Conservation (phyloP, 2,113 vertebrate genomes). For the Thomomys bottae region DNA sequence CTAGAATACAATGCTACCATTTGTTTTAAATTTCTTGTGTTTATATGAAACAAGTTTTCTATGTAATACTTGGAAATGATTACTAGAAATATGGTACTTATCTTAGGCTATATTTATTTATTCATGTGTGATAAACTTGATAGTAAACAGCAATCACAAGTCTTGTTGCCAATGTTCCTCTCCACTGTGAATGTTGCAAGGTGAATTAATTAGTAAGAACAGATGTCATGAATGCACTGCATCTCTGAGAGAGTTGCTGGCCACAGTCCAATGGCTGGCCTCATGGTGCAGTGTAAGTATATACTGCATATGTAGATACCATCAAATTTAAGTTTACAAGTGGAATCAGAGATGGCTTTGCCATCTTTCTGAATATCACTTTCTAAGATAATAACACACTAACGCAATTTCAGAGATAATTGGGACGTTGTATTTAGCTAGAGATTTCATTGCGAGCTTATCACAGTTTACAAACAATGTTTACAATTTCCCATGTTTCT, state of each 20-base stretch:
- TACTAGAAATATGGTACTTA: conserved; percentile 44
- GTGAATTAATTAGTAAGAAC: conserved; percentile 69
- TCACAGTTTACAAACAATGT: conserved; percentile 55
- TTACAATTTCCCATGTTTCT: conserved; percentile 62
- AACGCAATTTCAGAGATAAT: conserved; percentile 50
- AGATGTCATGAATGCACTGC: conserved; percentile 54
- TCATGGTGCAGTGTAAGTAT: not conserved
- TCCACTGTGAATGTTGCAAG: not conserved
- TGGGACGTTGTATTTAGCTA: conserved; percentile 46
- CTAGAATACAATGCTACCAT: not conserved
- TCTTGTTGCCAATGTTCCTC: conserved; percentile 16
- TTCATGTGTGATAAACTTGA: conserved; percentile 58
- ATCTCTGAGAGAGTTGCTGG: conserved; percentile 54
- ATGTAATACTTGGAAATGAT: conserved; percentile 30
- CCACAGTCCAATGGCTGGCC: not conserved
- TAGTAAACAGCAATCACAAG: conserved; percentile 44
- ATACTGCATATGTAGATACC: not conserved
- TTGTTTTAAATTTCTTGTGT: conserved; percentile 4
- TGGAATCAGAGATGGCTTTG: conserved; percentile 21
- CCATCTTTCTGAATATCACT: not conserved
- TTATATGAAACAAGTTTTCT: not conserved
- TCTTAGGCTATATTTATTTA: conserved; percentile 60
- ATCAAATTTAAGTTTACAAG: conserved; percentile 23
- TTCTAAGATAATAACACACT: conserved; percentile 58
- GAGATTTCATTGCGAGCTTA: not conserved